Evolutionary conservation across 2,888 invertebrate species (phyloP), one percentile per base, ranked within the genome.

Genomic region (Ormia ochracea): DNA sequence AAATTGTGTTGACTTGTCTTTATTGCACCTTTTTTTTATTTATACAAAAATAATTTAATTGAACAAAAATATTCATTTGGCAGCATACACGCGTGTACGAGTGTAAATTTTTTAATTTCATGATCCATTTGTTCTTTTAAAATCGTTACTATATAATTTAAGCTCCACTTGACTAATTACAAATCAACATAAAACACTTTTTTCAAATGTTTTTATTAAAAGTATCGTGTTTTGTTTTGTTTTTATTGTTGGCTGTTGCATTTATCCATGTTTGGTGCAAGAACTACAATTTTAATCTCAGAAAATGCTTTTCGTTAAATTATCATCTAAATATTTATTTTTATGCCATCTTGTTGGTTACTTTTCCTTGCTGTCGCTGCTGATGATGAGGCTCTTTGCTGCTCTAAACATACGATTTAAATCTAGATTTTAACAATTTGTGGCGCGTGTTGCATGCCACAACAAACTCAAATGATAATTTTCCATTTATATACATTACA

Each of bases 361-460:
- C 26, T 70, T 54, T 56, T 70, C 45, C 48, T 63, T 69, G 19
- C 17, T 59, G 23, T 19, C 19, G 33, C 54, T 65, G 4, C 21
- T 10, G 38, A 1, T 48, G 48, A 6, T 48, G 48, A 12, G 36
- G 23, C n/a, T 52, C 9, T 10, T 23, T 70, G 59, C 38, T 59
- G 5, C 52, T 61, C 43, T 63, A 69, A 76, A 72, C 61, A 70
- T 76, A 80, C 63, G 52, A 76, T 80, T 76, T 80, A 80, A 80
- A 80, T 80, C 76, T 76, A 80, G 80, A 80, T 76, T 68, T 70
- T 61, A 80, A 73, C 80, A 86, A 86, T 86, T 86, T 87, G 87
- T 85, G 87, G 87, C 88, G 87, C 88, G 87, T 87, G 87, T 86
- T 87, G 85, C 86, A 87, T 87, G 88, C 86, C 84, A 86, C 85